Evolutionary conservation across 2,888 invertebrate genomes (phyloP), one percentile per base, ranked within the genome.

Genomic region (Agonum fuliginosum): DNA sequence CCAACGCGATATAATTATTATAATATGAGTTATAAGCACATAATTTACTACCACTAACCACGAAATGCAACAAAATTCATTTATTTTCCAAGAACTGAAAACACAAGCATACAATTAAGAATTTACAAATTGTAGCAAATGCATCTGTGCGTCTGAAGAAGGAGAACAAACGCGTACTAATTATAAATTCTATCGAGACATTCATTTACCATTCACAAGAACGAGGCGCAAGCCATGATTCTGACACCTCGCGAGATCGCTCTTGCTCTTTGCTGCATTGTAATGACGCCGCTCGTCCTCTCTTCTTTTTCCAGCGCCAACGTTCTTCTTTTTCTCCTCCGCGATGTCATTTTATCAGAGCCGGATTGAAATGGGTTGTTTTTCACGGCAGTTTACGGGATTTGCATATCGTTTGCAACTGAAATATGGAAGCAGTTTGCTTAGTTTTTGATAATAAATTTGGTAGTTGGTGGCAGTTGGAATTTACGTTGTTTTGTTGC

Each of bases 151-250:
- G 17, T 58, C 54, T 46, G 17, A 46, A 46, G 46, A 46, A 46
- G 54, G 3, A 67, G 19, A 8, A 41, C 41, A 41, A 41, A 37
- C 70, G 70, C 24, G 37, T 20, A 37, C 75, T 75, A 75, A 75
- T 75, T 75, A 75, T 75, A 75, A 67, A 75, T 48, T 67, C 75
- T 75, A 75, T 46, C 67, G 75, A 34, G 75, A 75, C 10, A 22
- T 27, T 46, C 46, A 70, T 43, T 70, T 46, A 43, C 20, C 70
- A 46, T 43, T 46, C 70, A 20, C 22, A 70, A 22, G 14, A 27
- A 24, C 27, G 51, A 46, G n/a, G n/a, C 48, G 46, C 27, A 75
- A 67, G 48, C 62, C 67, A 48, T 46, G 75, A 37, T 46, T 48
- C 67, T 75, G 75, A 75, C 75, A 75, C 67, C 67, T 75, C 14